Conservation (phyloP, 2,888 invertebrate genomes). For the Agrochola circellaris region DNA sequence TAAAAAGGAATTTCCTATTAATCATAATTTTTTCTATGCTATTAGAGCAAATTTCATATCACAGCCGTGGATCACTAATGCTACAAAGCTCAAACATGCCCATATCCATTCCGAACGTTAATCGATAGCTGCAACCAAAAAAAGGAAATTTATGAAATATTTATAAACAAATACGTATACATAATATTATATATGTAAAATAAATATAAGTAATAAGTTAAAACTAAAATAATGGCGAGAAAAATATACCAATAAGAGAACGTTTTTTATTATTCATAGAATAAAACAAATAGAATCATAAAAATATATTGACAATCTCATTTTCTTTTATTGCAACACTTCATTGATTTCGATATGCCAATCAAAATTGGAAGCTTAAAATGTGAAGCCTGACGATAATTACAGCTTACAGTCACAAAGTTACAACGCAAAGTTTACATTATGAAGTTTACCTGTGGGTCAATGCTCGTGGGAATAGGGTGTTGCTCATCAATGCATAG, state of each 20-base stretch:
- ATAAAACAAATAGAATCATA: conserved; percentile 24
- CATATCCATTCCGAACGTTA: conserved; percentile 90
- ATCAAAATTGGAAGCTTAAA: conserved; percentile 44
- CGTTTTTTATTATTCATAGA: conserved; percentile 3
- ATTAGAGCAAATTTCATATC: conserved; percentile 86
- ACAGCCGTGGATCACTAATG: conserved; percentile 87
- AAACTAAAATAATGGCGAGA: conserved; percentile 22
- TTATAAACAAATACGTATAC: conserved; percentile 64
- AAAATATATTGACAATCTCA: conserved; percentile 1
- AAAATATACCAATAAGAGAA: conserved; percentile 15
- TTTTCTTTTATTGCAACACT: conserved; percentile 15
- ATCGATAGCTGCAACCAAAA: conserved; percentile 89
- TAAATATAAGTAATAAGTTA: conserved; percentile 37
- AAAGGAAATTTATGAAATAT: conserved; percentile 75
- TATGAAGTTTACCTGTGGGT: conserved; percentile 83
- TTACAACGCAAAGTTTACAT: conserved; percentile 22
- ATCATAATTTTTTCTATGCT: conserved; percentile 72
- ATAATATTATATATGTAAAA: conserved; percentile 49
- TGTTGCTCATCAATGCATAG: conserved; percentile 94
- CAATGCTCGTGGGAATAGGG: conserved; percentile 83
- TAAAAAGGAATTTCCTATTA: conserved; percentile 83
- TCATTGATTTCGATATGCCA: conserved; percentile 34
- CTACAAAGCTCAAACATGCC: conserved; percentile 89
- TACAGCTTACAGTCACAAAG: background rate
- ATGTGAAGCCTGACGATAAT: conserved; percentile 40